Conservation (phyloP, 2,888 invertebrate genomes). For the Campoplex nolae region DNA sequence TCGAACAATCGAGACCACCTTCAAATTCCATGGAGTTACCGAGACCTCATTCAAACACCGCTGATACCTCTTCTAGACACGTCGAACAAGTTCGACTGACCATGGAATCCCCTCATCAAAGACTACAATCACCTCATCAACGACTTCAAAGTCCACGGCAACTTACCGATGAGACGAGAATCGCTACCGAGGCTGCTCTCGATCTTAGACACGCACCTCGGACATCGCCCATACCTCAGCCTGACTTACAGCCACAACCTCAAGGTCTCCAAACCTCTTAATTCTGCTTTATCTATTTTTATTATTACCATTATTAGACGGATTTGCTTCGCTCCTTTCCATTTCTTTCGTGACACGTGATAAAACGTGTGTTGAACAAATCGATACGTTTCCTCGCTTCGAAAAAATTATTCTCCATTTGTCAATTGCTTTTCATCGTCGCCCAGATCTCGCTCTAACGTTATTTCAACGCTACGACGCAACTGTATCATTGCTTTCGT, state of each 20-base stretch:
- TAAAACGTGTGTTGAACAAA: not conserved
- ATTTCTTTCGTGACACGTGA: not conserved
- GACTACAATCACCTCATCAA: slow-evolving; percentile 81
- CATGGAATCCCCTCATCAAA: slow-evolving; percentile 82
- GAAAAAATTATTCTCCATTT: too few species aligned
- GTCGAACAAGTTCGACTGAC: slow-evolving; percentile 80
- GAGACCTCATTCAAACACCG: slow-evolving; percentile 79
- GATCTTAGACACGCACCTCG: slow-evolving; percentile 82
- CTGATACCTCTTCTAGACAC: slow-evolving; percentile 78
- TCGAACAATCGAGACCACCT: slow-evolving; percentile 80
- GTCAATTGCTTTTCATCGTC: too few species aligned
- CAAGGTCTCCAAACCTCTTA: slow-evolving; percentile 73
- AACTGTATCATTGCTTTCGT: not conserved
- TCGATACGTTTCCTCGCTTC: too few species aligned
- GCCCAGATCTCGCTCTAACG: too few species aligned
- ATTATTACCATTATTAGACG: not conserved
- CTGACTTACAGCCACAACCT: slow-evolving; percentile 79
- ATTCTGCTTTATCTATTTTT: not conserved
- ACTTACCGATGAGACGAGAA: slow-evolving; percentile 78
- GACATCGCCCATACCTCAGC: slow-evolving; percentile 79
- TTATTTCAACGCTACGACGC: too few species aligned
- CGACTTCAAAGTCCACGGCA: slow-evolving; percentile 81
- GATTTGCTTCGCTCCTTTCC: not conserved
- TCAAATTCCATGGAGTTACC: slow-evolving; percentile 80
- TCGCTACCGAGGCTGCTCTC: slow-evolving; percentile 80